phyloP scores from a whole-genome alignment of 64 coral and sea anemone species.

The Montipora capricornis region DNA sequence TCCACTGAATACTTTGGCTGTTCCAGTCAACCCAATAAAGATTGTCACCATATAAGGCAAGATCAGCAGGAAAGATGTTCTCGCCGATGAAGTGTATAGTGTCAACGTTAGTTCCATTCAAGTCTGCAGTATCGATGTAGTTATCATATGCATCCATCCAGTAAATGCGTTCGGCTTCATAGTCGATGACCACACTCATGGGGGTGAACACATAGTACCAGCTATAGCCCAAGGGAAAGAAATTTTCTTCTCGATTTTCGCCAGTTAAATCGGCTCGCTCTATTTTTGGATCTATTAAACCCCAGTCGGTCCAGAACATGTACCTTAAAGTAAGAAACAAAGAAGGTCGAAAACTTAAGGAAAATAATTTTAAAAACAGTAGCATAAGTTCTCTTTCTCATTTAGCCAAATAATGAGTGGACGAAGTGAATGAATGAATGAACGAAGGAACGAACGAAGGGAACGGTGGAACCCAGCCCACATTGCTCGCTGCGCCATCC shows the following conservation, averaged over 20 bases:
- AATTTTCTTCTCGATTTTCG: neutral
- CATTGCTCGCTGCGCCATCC: too few species aligned
- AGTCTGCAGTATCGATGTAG: conserved; percentile 51
- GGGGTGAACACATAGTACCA: neutral
- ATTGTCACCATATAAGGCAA: conserved; percentile 36
- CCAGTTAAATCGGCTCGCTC: conserved; percentile 60
- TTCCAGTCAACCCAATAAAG: conserved; percentile 49
- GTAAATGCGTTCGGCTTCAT: conserved; percentile 19
- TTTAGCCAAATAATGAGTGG: too few species aligned
- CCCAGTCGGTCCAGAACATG: conserved; percentile 68
- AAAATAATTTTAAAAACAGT: too few species aligned
- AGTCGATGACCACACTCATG: conserved; percentile 45
- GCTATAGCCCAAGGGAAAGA: neutral
- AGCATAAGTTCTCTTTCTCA: too few species aligned
- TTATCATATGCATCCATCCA: conserved; percentile 35
- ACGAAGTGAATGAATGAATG: too few species aligned
- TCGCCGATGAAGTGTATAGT: neutral
- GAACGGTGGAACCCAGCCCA: too few species aligned
- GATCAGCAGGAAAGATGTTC: conserved; percentile 38
- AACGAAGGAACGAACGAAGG: too few species aligned
- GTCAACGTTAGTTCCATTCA: neutral
- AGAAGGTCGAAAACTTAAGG: neutral
- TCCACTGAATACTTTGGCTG: neutral
- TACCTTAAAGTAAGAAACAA: neutral
- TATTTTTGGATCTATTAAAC: conserved; percentile 19